Percentiles rank a stretch among this genome's conserved stretches.
These are phyloP conservation scores for Cynoglossus semilaevis DNA, from an alignment of 2,113 vertebrate genomes.

Conservation along the genomic window DNA sequence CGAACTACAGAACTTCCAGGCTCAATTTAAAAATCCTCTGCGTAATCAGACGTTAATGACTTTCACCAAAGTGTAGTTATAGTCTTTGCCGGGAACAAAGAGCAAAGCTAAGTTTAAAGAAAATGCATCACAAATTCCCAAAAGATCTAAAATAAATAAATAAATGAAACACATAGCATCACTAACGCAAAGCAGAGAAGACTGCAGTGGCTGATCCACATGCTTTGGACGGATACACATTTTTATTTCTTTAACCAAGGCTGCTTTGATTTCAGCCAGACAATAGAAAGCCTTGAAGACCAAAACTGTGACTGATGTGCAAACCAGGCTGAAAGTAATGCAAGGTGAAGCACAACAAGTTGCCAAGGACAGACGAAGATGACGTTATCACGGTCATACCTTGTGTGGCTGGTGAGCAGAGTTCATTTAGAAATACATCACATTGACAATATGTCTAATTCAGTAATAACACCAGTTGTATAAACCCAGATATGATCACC, in stretches of 20 bases:
- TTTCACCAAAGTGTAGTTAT: too few species aligned
- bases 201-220: not conserved
- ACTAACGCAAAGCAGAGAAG: not conserved
- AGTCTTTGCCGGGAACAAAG: too few species aligned
- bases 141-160: not conserved
- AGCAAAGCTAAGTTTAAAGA: too few species aligned
- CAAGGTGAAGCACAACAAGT: not conserved
- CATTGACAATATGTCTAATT: too few species aligned
- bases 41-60: too few species aligned
- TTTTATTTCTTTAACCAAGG: not conserved
- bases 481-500: too few species aligned
- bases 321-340: not conserved
- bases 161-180: constrained; percentile 6
- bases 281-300: constrained; percentile 3
- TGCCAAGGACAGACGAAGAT: not conserved
- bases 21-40: too few species aligned
- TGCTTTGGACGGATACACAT: not conserved
- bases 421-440: not conserved
- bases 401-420: not conserved
- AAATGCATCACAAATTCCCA: too few species aligned
- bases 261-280: not conserved
- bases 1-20: too few species aligned
- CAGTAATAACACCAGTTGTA: too few species aligned
- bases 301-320: constrained; percentile 8
- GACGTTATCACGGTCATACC: not conserved